phyloP scores from a whole-genome alignment of 1,140 invertebrate species.

The Macrosteles quadrilineatus region DNA sequence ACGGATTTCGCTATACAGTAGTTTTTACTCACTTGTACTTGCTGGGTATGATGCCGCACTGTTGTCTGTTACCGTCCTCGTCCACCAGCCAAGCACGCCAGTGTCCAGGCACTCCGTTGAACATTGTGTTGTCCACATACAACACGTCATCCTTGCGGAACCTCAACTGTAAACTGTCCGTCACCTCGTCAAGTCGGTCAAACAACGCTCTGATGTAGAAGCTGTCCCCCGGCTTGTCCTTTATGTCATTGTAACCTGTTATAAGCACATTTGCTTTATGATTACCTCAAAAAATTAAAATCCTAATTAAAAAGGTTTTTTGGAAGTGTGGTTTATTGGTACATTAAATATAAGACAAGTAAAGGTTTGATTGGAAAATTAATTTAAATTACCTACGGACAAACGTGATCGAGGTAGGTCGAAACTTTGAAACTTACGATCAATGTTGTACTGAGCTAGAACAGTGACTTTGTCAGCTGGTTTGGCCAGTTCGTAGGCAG shows the following conservation, averaged over 20 bases:
- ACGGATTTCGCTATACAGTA: no score
- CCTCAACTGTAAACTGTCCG: conserved; percentile 71
- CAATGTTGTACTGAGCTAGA: conserved; percentile 70
- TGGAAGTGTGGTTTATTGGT: no score
- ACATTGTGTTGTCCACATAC: conserved; percentile 95
- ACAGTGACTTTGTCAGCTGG: conserved; percentile 85
- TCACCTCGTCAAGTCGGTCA: conserved; percentile 77
- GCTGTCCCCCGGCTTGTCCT: conserved; percentile 91
- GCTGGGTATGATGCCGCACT: conserved; percentile 93
- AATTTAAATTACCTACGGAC: no score
- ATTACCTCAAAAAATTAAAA: no score
- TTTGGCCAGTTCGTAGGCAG: conserved; percentile 87
- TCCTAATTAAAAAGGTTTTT: no score
- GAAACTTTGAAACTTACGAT: no score
- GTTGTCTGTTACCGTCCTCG: conserved; percentile 79
- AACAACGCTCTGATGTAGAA: conserved; percentile 94
- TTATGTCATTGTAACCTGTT: conserved; percentile 86
- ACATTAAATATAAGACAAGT: no score
- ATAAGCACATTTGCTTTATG: no score
- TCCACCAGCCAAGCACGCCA: conserved; percentile 96
- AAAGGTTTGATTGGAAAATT: no score
- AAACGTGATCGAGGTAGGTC: no score
- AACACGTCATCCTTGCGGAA: conserved; percentile 93
- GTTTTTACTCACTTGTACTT: conserved; percentile 88
- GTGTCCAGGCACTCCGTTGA: conserved; percentile 85